Percentiles rank a stretch among this genome's conserved stretches.
Evolutionary conservation across 2,888 invertebrate genomes (phyloP).

Genomic region (Strigamia transsilvanica): DNA sequence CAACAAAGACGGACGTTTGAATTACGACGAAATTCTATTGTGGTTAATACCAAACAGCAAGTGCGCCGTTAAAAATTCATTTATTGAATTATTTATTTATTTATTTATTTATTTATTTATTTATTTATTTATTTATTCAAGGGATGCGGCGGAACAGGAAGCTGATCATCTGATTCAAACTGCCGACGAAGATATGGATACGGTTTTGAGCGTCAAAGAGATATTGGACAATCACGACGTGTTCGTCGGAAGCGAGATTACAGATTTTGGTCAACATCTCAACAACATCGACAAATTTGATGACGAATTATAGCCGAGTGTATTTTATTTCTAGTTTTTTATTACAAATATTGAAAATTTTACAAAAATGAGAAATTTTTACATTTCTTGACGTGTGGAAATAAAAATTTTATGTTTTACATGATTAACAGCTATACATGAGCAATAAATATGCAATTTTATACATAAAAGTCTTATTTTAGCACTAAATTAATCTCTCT

Average conservation of each 20-base stretch:
- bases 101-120: slow-evolving; percentile 20
- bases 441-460: no score
- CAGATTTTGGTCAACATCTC: slow-evolving; percentile 85
- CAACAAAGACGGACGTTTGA: slow-evolving; percentile 82
- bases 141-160: slow-evolving; percentile 88
- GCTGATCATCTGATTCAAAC: slow-evolving; percentile 87
- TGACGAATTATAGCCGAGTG: slow-evolving; percentile 77
- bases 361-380: background rate
- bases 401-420: background rate
- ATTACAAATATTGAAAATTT: background rate
- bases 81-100: slow-evolving; percentile 20
- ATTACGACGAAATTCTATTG: slow-evolving; percentile 78
- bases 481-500: no score
- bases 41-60: slow-evolving; percentile 94
- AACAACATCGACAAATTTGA: slow-evolving; percentile 79
- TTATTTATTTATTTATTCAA: slow-evolving; percentile 60
- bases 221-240: slow-evolving; percentile 83
- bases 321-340: background rate
- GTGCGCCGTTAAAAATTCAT: slow-evolving; percentile 68
- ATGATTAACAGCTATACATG: no score
- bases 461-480: no score
- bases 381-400: background rate
- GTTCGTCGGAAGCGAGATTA: slow-evolving; percentile 93
- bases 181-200: slow-evolving; percentile 86
- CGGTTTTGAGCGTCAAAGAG: slow-evolving; percentile 79